A percentile compares a stretch with the other conserved stretches of the same genome.
Evolutionary conservation across 1,140 invertebrate genomes (phyloP).

Genomic region (Platorchestia sp.): DNA sequence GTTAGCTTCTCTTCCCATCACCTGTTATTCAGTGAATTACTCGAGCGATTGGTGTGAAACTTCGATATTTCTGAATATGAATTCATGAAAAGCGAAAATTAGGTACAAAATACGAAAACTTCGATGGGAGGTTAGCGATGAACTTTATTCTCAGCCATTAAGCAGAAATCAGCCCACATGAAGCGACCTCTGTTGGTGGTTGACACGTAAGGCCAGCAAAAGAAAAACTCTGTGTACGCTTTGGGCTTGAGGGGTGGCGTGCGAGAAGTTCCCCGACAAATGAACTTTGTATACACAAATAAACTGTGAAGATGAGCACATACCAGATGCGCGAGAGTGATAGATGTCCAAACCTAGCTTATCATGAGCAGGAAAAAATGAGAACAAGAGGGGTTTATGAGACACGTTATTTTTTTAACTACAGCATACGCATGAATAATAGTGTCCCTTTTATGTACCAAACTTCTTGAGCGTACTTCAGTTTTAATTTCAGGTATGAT

Average conservation of each 20-base stretch:
- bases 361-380: background rate
- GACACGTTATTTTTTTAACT: background rate
- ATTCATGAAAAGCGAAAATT: background rate
- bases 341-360: conserved; percentile 7
- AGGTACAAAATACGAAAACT: background rate
- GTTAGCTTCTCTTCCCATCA: background rate
- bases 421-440: background rate
- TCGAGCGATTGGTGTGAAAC: background rate
- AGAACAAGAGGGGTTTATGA: background rate
- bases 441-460: background rate
- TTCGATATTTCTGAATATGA: background rate
- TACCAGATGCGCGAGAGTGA: conserved; percentile 5
- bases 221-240: background rate
- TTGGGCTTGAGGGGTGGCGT: background rate
- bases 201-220: background rate
- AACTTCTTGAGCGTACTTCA: no score
- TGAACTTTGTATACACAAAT: conserved; percentile 45
- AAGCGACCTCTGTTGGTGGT: background rate
- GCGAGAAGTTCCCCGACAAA: background rate
- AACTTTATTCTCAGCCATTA: background rate
- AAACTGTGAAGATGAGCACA: background rate
- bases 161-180: background rate
- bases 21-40: background rate
- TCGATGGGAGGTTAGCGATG: background rate
- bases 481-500: no score